Conservation (phyloP, 2,888 invertebrate genomes). For the Megaustenia siamemsis region DNA sequence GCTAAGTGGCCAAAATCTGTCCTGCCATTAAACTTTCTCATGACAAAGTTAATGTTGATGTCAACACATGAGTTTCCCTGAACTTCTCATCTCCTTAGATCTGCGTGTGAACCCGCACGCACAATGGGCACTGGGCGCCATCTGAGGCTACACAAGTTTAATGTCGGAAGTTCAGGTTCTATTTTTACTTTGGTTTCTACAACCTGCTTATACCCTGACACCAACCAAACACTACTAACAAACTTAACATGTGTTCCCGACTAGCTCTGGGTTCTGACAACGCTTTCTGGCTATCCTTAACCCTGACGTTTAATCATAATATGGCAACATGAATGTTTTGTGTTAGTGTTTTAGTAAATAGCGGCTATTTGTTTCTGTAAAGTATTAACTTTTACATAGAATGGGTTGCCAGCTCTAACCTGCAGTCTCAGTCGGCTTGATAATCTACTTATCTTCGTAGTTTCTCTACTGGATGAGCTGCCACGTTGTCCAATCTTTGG, state of each 20-base stretch:
- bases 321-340: background rate
- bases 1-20: no score
- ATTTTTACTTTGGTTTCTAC: background rate
- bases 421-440: no score
- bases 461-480: no score
- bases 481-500: no score
- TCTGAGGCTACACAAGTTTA: conserved; percentile 34
- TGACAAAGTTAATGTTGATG: background rate
- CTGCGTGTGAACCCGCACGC: conserved; percentile 39
- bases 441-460: no score
- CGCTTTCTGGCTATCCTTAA: background rate
- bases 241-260: background rate
- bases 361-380: no score
- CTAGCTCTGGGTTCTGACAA: background rate
- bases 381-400: no score
- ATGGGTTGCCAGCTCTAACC: no score
- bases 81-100: conserved; percentile 26
- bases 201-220: background rate
- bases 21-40: background rate
- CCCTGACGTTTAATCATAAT: background rate
- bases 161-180: background rate
- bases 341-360: no score
- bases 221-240: background rate
- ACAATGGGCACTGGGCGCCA: conserved; percentile 34
- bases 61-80: background rate